Base-by-base conservation (phyloP, 2,888 invertebrate species). In the Kuschelorhynchus macadamiae region DNA sequence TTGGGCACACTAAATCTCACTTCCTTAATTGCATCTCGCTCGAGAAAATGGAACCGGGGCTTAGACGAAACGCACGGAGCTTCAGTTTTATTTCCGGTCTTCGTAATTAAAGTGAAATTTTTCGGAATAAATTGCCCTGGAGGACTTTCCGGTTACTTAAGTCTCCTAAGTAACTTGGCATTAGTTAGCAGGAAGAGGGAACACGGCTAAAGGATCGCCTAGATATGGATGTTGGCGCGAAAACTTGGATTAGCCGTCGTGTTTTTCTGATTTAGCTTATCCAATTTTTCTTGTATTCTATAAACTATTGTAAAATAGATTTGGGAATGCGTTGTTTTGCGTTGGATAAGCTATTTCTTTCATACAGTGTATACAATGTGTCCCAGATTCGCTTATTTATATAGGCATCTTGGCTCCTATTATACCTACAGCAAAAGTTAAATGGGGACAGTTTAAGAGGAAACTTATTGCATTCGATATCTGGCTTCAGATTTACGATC, bases 91-190 rank as follows among this genome's bases (percentile, higher is more conserved):
- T 66, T 66, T 60, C 66, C 60, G 55, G 53, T 60, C 39, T 47
- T 41, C 30, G 60, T 66, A 66, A 66, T 66, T 66, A 66, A 66
- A 60, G 60, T 53, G 59, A 60, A 59, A 66, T 66, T 66, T 66
- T 66, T 68, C 59, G 60, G 60, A 63, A 68, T 68, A 64, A 68
- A 68, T 64, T 47, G 44, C 52, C 53, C 11, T 50, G n/a, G 41
- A 67, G 42, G 61, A 50, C 50, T 62, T 50, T 57, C 63, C 52
- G 57, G 62, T 59, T 68, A 55, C 60, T 60, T 65, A 53, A 53
- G 32, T 60, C 33, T 5, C 30, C 47, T 53, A 63, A 47, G 56
- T 49, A 56, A 64, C 49, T 52, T 41, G 33, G 57, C 42, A 36
- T 64, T 55, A 30, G 56, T 44, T 42, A 9, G 36, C 11, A 7